These are phyloP conservation scores for Daubentonia madagascariensis DNA, from an alignment of 2,113 vertebrate species.

Conservation along the genomic window DNA sequence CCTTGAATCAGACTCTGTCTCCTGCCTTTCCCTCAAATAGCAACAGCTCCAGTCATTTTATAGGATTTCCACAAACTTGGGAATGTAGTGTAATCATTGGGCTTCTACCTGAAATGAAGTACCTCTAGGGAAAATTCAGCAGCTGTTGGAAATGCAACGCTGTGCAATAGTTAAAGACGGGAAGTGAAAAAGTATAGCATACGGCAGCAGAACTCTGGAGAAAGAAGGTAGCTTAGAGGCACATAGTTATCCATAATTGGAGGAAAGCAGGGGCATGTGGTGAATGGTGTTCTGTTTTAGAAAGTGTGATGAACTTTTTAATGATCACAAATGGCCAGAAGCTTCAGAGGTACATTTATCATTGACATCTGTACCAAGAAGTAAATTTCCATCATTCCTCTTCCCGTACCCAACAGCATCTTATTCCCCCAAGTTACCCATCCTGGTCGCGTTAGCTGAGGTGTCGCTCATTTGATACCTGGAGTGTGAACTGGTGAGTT, in stretches of 20 bases:
- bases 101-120: conserved; percentile 5
- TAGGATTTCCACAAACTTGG: neutral
- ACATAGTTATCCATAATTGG: neutral
- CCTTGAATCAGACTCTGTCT: neutral
- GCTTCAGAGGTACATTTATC: neutral
- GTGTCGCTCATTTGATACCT: neutral
- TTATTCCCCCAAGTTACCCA: neutral
- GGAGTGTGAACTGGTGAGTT: neutral
- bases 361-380: neutral
- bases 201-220: neutral
- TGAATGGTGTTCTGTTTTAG: conserved; percentile 2
- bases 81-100: neutral
- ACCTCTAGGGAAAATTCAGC: neutral
- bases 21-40: neutral
- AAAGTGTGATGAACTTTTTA: conserved; percentile 16
- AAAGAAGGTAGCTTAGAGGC: neutral
- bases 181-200: neutral
- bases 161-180: conserved; percentile 53
- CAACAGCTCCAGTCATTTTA: neutral
- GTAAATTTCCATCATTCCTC: neutral
- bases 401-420: neutral
- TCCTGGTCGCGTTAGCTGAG: neutral
- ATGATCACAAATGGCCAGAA: neutral
- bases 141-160: conserved; percentile 15
- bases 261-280: neutral